phyloP scores from a whole-genome alignment of 2,888 invertebrate species.

The Pollenia angustigena region DNA sequence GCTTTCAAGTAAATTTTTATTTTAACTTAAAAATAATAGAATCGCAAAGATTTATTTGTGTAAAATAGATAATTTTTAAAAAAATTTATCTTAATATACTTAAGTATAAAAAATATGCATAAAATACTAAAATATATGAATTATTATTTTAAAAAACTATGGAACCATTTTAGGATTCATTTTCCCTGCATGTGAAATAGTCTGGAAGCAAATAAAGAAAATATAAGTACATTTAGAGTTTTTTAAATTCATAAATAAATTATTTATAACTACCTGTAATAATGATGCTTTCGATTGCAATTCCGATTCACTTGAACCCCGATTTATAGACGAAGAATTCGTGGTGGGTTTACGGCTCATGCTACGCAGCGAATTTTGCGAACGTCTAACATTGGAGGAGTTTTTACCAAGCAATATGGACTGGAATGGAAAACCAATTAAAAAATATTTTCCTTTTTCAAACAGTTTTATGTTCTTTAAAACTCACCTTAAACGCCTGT shows the following conservation, averaged over 20 bases:
- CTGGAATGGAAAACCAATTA: conserved; percentile 76
- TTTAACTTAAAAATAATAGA: too few relatives aligned
- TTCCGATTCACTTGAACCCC: conserved; percentile 84
- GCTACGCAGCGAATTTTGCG: conserved; percentile 77
- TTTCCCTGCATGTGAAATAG: conserved; percentile 82
- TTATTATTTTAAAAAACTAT: conserved; percentile 22
- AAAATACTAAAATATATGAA: neutral
- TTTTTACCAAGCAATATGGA: conserved; percentile 80
- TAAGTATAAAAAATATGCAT: neutral
- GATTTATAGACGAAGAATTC: conserved; percentile 84
- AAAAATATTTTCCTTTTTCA: neutral
- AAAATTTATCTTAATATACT: neutral
- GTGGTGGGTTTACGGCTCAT: conserved; percentile 77
- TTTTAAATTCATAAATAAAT: neutral
- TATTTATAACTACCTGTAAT: conserved; percentile 83
- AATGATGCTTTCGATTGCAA: conserved; percentile 84
- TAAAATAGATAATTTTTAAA: neutral
- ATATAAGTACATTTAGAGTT: too few relatives aligned
- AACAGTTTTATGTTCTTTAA: conserved; percentile 60
- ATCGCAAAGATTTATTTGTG: too few relatives aligned
- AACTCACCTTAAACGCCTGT: conserved; percentile 93
- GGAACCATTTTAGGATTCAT: conserved; percentile 77
- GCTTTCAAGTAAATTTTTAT: too few relatives aligned
- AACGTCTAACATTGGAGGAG: conserved; percentile 82
- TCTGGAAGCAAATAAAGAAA: conserved; percentile 78